Percentiles rank a stretch among this genome's conserved stretches.
Evolutionary conservation across 35 echinoderm and acorn worm species (phyloP).

Genomic region (Lytechinus pictus): DNA sequence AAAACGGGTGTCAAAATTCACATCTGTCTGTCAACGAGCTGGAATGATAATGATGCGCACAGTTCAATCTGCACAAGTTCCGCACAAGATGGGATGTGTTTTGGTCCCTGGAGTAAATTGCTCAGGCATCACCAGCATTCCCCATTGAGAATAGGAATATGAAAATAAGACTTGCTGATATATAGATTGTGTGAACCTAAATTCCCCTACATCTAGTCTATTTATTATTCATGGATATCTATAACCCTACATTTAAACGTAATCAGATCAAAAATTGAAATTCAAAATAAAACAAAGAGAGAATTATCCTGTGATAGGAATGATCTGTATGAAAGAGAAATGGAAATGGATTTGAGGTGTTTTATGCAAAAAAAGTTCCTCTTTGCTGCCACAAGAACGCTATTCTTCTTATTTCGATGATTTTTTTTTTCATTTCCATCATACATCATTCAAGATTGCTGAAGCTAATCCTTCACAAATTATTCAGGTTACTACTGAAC

Average conservation of each 20-base stretch:
- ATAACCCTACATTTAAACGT: too few species aligned
- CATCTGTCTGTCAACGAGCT: constrained; percentile 4
- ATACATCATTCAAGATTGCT: too few species aligned
- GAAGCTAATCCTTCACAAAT: too few species aligned
- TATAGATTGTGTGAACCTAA: neutral
- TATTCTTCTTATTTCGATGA: too few species aligned
- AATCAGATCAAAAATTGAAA: neutral
- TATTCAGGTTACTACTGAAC: too few species aligned
- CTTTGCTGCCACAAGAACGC: too few species aligned
- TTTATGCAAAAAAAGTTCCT: too few species aligned
- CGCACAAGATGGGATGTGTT: neutral
- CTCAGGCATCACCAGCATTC: neutral
- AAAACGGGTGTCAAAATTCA: constrained; percentile 44
- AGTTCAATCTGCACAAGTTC: neutral
- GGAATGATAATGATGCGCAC: constrained; percentile 31
- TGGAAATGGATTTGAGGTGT: too few species aligned
- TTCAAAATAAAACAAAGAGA: neutral
- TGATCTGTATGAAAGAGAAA: neutral
- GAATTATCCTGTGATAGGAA: neutral
- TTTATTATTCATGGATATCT: neutral
- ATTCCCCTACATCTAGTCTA: neutral
- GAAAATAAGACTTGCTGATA: neutral
- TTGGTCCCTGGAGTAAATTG: neutral
- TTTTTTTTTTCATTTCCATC: too few species aligned
- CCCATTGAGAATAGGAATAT: neutral